A percentile compares a stretch with the other conserved stretches of the same genome.
phyloP scores from a whole-genome alignment of 2,113 vertebrate species.

The Mustela lutreola region DNA sequence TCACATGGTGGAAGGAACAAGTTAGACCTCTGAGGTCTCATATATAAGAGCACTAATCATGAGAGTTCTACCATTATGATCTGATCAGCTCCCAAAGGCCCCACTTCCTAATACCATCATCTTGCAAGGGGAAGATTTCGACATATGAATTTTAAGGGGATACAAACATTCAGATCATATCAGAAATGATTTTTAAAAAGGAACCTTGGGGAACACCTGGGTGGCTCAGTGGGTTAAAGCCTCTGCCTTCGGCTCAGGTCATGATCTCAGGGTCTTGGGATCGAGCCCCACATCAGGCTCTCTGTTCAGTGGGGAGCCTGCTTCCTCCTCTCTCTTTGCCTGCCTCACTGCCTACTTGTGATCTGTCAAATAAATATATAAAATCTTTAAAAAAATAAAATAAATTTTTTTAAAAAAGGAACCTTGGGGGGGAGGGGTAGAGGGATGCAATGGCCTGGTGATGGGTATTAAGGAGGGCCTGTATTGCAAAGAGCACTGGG shows the following conservation, averaged over 20 bases:
- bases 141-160: neutral
- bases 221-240: too few relatives aligned
- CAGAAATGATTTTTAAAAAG: neutral
- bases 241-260: too few relatives aligned
- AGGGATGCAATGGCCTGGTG: too few relatives aligned
- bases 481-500: too few relatives aligned
- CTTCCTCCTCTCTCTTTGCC: too few relatives aligned
- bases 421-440: accelerated
- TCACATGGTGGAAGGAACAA: neutral
- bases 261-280: too few relatives aligned
- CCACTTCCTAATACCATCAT: neutral
- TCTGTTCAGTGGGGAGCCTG: too few relatives aligned
- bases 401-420: neutral
- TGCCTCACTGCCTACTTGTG: too few relatives aligned
- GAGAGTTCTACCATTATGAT: neutral
- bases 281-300: too few relatives aligned
- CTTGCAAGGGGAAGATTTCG: neutral
- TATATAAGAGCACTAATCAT: neutral
- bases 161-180: neutral
- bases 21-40: neutral
- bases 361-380: too few relatives aligned
- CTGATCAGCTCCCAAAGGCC: neutral
- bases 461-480: too few relatives aligned
- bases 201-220: neutral
- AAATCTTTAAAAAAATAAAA: too few relatives aligned